Base-by-base conservation (phyloP, 2,113 vertebrate species). In the Puffinus mauretanicus region DNA sequence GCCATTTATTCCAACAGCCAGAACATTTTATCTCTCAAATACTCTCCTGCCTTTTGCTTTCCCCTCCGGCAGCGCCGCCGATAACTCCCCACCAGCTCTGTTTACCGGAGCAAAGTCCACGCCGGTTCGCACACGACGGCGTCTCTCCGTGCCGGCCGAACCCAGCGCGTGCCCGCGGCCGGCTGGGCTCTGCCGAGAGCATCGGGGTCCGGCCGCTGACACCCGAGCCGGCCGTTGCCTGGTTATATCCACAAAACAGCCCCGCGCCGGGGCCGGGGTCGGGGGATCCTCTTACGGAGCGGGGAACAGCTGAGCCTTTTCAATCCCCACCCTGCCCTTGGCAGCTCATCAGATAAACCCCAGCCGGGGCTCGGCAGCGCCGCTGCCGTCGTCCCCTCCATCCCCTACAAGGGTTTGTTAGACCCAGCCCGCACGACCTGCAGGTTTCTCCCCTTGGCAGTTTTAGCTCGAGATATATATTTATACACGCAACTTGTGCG, bases 331-430 rank as follows among this genome's bases (percentile, higher is more conserved):
- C 94, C 97, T 93, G 96, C 94, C 73, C 85, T 97, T 98, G 94
- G 96, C 96, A 93, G 87, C n/a, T 88, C 97, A 71, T 86, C 96
- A 87, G 70, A 94, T 16, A 90, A 86, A 92, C 9, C 89, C 86
- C 58, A 5, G 24, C 49, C 55, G 1, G 34, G 78, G 79, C 96
- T 51, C 51, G 49, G 70, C 69, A 82, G 79, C 85, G 75, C 65
- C 86, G 86, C 54, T 71, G 8, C 22, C 86, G 62, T 95, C 95
- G 92, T 93, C 88, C 79, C 47, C 36, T 92, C 80, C 90, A 64
- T 86, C 88, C 98, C 98, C 97, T 98, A 97, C 86, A 96, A 98
- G 97, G 97, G 94, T 90, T n/a, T 93, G 73, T 75, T 89, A 94
- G 86, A 15, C 51, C 64, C 52, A 9, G 69, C 61, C 27, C 55